Evolutionary conservation across 64 coral and sea anemone species (phyloP).

Genomic region (Montipora efflorescens): DNA sequence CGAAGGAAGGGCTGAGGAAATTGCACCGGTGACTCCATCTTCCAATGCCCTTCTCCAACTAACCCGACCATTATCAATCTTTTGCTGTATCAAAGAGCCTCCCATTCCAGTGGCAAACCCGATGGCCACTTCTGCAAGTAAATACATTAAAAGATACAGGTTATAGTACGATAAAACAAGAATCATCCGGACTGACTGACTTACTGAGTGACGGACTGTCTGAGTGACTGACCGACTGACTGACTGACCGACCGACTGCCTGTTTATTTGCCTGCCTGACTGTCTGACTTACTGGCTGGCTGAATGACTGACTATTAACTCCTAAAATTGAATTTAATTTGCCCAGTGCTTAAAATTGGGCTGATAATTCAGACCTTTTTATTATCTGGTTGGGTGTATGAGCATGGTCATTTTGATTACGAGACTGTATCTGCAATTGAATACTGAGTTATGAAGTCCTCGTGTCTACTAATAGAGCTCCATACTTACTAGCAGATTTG

Average conservation of each 20-base stretch:
- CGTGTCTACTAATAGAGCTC: background rate
- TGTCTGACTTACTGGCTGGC: background rate
- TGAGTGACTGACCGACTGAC: no score
- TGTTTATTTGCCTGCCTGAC: no score
- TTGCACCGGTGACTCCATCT: constrained; percentile 4
- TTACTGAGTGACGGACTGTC: no score
- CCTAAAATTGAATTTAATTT: no score
- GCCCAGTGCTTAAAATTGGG: background rate
- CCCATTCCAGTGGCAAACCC: background rate
- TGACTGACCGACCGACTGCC: no score
- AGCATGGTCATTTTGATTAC: background rate
- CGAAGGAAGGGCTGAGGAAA: background rate
- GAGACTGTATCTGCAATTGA: background rate
- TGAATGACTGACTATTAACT: background rate
- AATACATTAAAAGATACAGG: background rate
- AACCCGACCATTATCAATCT: background rate
- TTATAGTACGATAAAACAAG: background rate
- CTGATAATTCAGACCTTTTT: background rate
- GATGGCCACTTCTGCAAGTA: background rate
- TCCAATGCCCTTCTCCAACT: background rate
- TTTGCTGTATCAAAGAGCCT: background rate
- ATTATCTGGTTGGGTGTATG: background rate
- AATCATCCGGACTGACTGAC: no score
- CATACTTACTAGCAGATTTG: background rate
- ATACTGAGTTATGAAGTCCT: background rate